These are phyloP conservation scores for Emydoidea blandingii DNA, from an alignment of 2,797 vertebrate genomes.

Conservation along the genomic window DNA sequence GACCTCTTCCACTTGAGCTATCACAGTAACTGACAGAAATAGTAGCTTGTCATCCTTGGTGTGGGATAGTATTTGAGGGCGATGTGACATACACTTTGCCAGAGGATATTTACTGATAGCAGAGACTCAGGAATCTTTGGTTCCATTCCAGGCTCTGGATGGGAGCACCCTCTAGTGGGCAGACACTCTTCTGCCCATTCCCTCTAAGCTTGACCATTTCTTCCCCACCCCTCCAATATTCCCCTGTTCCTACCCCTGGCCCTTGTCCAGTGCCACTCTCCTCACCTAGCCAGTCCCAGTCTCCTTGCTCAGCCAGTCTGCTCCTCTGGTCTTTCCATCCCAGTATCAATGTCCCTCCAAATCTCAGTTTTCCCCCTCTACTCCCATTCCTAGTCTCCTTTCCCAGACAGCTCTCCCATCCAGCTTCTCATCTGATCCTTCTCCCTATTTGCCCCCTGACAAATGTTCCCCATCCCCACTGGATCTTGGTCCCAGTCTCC, in stretches of 20 bases:
- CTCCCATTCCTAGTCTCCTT: not conserved
- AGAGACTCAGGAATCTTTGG: not conserved
- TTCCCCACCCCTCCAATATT: no score
- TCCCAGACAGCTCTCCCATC: rapidly evolving
- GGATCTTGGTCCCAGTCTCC: not conserved
- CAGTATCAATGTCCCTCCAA: not conserved
- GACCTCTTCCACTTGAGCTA: not conserved
- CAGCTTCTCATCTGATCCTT: not conserved
- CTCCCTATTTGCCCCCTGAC: no score
- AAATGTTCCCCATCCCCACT: rapidly evolving
- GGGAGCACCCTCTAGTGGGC: no score
- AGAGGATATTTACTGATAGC: not conserved
- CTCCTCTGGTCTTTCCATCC: not conserved
- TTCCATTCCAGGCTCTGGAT: not conserved
- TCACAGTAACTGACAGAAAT: not conserved
- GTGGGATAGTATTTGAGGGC: not conserved
- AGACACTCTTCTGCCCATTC: not conserved
- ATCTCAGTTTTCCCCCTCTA: not conserved
- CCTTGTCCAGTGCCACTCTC: not conserved
- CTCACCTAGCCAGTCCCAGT: not conserved
- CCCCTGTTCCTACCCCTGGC: not conserved
- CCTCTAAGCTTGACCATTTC: not conserved
- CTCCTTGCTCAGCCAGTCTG: not conserved
- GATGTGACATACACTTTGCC: not conserved
- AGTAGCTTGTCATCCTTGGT: not conserved